Base-by-base conservation (phyloP, 2,113 vertebrate species). In the Prochilodus magdalenae region DNA sequence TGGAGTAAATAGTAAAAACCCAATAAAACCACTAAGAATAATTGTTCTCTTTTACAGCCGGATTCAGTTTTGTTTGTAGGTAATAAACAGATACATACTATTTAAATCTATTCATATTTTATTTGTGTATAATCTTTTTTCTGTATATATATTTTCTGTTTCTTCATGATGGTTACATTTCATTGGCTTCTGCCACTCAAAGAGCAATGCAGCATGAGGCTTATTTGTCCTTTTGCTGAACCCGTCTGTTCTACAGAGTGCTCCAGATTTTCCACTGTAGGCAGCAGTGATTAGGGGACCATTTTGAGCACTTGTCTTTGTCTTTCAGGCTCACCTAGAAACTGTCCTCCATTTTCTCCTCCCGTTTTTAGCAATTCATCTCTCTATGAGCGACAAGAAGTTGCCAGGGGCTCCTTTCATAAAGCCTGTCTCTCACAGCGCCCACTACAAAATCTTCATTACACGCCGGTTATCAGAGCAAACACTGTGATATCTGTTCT, bases 351-450 rank as follows among this genome's bases (percentile, higher is more conserved):
- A 55, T 44, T 44, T 55, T 24, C 36, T 66, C 60, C 71, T 66
- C 18, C 53, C 20, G 13, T 55, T 55, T 55, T 66, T 73, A 47
- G 22, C 69, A 55, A 26, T 55, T 18, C 3, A 24, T 51, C 59
- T 72, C 27, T 73, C 12, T 60, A 20, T 26, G 40, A 44, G 44
- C 67, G 62, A 18, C 3, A 40, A 73, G 40, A 0, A 65, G 27
- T 59, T 65, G 70, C 60, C 79, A 66, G 29, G 15, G 72, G 18
- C 57, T 53, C 79, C 69, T 80, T 72, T 80, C 62, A 80, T 65
- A 24, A 73, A 74, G 47, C 15, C 29, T 20, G 44, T 33, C 60
- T 81, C 71, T 74, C 53, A n/a, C 71, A 26, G n/a, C 24, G 1
- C 44, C 27, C 22, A 0, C 18, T 73, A 49, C 26, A 18, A 73